Evolutionary conservation across 2,888 invertebrate genomes (phyloP), one percentile per base, ranked within the genome.

Genomic region (Sarcophaga caerulescens): DNA sequence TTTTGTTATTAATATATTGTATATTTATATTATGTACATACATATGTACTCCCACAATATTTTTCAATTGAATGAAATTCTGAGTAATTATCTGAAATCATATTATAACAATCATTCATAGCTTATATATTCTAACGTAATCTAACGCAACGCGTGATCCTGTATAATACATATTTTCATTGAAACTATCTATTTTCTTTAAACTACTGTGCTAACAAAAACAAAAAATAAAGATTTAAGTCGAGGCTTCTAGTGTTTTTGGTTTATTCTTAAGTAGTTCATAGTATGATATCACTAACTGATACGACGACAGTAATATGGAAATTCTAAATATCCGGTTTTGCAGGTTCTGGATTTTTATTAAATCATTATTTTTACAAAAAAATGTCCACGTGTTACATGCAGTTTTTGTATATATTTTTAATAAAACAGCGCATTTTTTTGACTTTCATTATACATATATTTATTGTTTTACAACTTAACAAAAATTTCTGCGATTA

Each of bases 321-420:
- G 17, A 12, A 12, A 52, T 14, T 17, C 4, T 1, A 52, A 52
- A 17, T 52, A 52, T 17, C 17, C 10, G 17, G 52, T 52, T 35
- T 52, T 14, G 47, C 14, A 14, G 47, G 47, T 52, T 52, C 4
- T 14, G 12, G 35, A 35, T 17, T 17, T 52, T 52, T 17, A 52
- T 52, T 52, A 17, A 52, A 52, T 52, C 52, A 52, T 52, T 17
- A 52, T 3, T 14, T 52, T 52, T 14, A 52, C 52, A 14, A 14
- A 52, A 52, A 76, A 23, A 59, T 59, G 69, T 59, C 35, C 70
- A 81, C 76, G 59, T 81, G 76, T 81, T 70, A 25, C 81, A 81
- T 76, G 65, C 45, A 25, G 59, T 65, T 65, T 19, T 21, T 60
- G 4, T 60, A 63, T 69, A 71, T 65, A 76, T 65, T 70, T 76